Evolutionary conservation across 2,797 vertebrate genomes (phyloP), one percentile per base, ranked within the genome.

Genomic region (Microctenopoma lineatum): DNA sequence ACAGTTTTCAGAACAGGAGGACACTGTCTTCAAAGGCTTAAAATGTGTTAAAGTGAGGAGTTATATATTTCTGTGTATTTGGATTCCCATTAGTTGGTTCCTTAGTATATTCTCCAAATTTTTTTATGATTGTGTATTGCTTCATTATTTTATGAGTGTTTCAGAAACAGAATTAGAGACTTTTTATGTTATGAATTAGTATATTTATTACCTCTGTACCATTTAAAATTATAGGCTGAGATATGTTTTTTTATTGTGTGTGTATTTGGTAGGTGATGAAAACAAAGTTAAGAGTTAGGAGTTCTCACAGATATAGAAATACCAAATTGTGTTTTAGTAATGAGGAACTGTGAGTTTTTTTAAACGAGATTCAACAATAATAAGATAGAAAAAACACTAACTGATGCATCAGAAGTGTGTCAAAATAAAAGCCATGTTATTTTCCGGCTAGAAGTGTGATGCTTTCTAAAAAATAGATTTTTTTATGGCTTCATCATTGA

Each of bases 361-460:
- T 65, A 42, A 64, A 48, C 32, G 8, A 13, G 2, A 52, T 46
- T 48, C 5, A 48, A 36, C n/a, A 38, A 38, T 34, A 61, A 8
- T 45, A 15, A 27, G 16, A 39, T 7, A 29, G 12, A 36, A 42
- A 53, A 16, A 21, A 56, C 16, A 21, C 38, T 21, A 39, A 73
- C 25, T 59, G 46, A 56, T 1, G 9, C 16, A 51, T 25, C 62
- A 67, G 54, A 69, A 42, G 75, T 39, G 11, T 18, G 6, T 76
- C 29, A 70, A 29, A 78, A 78, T 74, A 59, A 84, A 81, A 51
- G 42, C 18, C 5, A 1, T 29, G n/a, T 15, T 11, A 14, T 46
- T 61, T 60, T 73, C 45, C 11, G 42, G 66, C 52, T 59, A 15
- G 50, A 63, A 67, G 38, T 75, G 69, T 66, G 55, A 72, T 34